Evolutionary conservation across 2,888 invertebrate genomes (phyloP).

Genomic region (Trichogramma evanescens): DNA sequence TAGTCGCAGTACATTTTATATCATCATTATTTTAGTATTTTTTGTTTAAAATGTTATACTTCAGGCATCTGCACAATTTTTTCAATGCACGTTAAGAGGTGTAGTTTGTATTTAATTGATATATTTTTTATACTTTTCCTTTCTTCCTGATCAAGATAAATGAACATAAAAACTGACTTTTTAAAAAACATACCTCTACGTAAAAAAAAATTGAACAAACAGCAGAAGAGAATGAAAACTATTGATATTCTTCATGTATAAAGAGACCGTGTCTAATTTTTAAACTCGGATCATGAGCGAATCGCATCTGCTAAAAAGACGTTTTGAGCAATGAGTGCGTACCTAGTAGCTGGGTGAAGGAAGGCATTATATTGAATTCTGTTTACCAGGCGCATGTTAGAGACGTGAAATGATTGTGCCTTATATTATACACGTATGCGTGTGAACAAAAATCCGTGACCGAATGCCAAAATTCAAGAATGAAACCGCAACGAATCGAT

Average conservation of each 20-base stretch:
- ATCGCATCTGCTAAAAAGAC: conserved; percentile 33
- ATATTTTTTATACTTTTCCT: not conserved
- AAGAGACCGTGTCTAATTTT: conserved; percentile 33
- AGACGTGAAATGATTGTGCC: conserved; percentile 34
- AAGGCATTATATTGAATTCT: conserved; percentile 14
- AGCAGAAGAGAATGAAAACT: not conserved
- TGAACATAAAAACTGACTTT: not conserved
- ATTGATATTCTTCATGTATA: not conserved
- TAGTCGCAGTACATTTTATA: no score
- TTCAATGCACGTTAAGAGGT: no score
- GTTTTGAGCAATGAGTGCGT: no score
- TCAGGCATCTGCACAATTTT: no score
- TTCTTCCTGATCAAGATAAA: not conserved
- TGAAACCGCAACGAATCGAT: conserved; percentile 36
- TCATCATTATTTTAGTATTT: no score
- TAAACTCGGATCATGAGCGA: conserved; percentile 38
- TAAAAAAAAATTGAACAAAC: not conserved
- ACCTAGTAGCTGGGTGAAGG: no score
- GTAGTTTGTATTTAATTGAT: no score
- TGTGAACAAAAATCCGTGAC: conserved; percentile 42
- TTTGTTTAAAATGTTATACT: no score
- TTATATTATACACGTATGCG: conserved; percentile 28
- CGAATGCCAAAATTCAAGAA: no score
- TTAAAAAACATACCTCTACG: not conserved
- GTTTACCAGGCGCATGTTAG: conserved; percentile 31